Percentiles rank a stretch among this genome's conserved stretches.
Evolutionary conservation across 2,888 invertebrate species (phyloP).

Genomic region (Diaprepes abbreviatus): DNA sequence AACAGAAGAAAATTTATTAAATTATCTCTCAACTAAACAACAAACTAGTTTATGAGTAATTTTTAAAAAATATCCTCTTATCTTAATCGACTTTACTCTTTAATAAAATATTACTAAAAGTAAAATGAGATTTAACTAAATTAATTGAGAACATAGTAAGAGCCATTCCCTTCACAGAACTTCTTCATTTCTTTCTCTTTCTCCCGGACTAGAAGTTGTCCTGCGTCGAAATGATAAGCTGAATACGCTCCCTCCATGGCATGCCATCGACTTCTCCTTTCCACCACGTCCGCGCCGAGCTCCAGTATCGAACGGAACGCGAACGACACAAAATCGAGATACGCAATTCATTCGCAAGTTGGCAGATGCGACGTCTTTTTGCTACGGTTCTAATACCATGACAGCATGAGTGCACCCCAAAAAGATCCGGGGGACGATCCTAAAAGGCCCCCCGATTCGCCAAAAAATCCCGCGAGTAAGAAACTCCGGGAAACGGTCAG

Average conservation of each 20-base stretch:
- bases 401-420: conserved; percentile 58
- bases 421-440: conserved; percentile 56
- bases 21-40: too few species aligned
- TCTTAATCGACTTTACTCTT: too few species aligned
- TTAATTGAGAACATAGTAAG: background rate
- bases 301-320: conserved; percentile 65
- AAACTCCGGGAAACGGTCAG: conserved; percentile 81
- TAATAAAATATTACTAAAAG: background rate
- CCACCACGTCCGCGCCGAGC: conserved; percentile 54
- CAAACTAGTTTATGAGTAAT: too few species aligned
- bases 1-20: too few species aligned
- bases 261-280: conserved; percentile 54
- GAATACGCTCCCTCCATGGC: conserved; percentile 56
- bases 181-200: conserved; percentile 17
- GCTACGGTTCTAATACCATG: conserved; percentile 49
- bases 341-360: conserved; percentile 45
- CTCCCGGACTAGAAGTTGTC: conserved; percentile 24
- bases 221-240: conserved; percentile 48
- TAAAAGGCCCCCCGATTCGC: conserved; percentile 60
- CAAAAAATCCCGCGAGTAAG: conserved; percentile 65
- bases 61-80: too few species aligned
- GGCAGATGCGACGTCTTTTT: conserved; percentile 52
- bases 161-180: background rate
- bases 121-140: background rate
- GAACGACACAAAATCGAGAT: conserved; percentile 53